Percentiles rank a stretch among this genome's conserved stretches.
Evolutionary conservation across 2,888 invertebrate genomes (phyloP).

Genomic region (Anthophora plumipes): DNA sequence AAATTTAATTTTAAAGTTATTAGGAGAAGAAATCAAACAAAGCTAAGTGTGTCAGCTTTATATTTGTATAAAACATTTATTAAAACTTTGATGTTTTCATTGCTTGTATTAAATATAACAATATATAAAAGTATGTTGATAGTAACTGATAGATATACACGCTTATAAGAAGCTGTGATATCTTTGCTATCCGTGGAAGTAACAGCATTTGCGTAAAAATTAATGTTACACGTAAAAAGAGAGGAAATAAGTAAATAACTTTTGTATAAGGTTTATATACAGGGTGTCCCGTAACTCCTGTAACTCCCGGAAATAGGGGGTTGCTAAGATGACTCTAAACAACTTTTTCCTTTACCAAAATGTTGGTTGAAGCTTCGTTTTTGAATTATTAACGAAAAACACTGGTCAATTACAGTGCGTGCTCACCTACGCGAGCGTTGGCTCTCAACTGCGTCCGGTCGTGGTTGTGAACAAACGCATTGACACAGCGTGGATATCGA

Average conservation of each 20-base stretch:
- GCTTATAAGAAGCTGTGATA: background rate
- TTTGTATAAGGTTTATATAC: conserved; percentile 41
- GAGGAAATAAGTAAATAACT: conserved; percentile 12
- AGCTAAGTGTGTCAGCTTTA: background rate
- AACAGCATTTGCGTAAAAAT: conserved; percentile 6
- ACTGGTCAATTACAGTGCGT: too few relatives aligned
- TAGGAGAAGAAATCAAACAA: background rate
- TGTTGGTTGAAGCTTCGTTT: too few relatives aligned
- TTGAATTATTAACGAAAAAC: too few relatives aligned
- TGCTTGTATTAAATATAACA: conserved; percentile 16
- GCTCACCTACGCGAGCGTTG: too few relatives aligned
- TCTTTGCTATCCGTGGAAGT: background rate
- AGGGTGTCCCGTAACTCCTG: too few relatives aligned
- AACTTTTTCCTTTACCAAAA: too few relatives aligned
- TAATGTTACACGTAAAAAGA: background rate
- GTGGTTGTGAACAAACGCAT: too few relatives aligned
- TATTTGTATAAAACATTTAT: conserved; percentile 43
- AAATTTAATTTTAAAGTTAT: background rate
- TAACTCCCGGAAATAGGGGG: too few relatives aligned
- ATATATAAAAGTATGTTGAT: conserved; percentile 12
- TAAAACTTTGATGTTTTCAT: conserved; percentile 13
- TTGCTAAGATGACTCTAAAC: too few relatives aligned
- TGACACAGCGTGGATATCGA: too few relatives aligned
- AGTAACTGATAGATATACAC: background rate
- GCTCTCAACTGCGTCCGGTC: too few relatives aligned